phyloP scores from a whole-genome alignment of 2,113 vertebrate genomes.

The Tretioscincus oriximinensis region DNA sequence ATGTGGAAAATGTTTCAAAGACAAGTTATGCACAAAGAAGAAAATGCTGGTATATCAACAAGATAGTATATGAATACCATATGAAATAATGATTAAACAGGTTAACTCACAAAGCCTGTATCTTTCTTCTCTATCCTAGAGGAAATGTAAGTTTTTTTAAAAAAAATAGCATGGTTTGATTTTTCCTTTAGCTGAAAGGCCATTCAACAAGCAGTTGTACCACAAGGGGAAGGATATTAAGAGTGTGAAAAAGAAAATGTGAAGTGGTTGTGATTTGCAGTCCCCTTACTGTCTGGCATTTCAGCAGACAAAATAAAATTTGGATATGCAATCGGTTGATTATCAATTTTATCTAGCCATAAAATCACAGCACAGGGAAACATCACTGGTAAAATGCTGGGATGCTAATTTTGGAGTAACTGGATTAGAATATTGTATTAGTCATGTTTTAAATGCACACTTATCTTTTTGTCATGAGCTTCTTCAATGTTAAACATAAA shows the following conservation, averaged over 20 bases:
- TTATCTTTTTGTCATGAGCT: no score
- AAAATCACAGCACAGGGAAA: neutral
- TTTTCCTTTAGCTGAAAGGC: neutral
- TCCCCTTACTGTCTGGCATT: no score
- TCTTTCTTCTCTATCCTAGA: neutral
- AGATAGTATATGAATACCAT: neutral
- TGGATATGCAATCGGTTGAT: neutral
- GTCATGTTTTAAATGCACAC: no score
- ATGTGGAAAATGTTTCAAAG: neutral
- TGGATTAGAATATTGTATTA: neutral
- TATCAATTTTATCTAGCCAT: no score
- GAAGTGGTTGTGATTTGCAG: neutral
- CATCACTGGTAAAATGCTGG: no score
- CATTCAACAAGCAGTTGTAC: neutral
- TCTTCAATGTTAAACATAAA: no score
- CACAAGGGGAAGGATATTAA: neutral
- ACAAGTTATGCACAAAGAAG: no score
- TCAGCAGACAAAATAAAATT: neutral
- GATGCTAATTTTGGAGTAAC: neutral
- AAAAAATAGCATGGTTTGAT: neutral
- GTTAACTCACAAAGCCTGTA: neutral
- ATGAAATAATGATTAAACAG: neutral
- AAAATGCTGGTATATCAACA: neutral
- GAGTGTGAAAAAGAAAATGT: neutral
- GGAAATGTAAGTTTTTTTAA: neutral